Evolutionary conservation across 2,113 vertebrate genomes (phyloP).

Genomic region (Myanophis thanlyinensis): DNA sequence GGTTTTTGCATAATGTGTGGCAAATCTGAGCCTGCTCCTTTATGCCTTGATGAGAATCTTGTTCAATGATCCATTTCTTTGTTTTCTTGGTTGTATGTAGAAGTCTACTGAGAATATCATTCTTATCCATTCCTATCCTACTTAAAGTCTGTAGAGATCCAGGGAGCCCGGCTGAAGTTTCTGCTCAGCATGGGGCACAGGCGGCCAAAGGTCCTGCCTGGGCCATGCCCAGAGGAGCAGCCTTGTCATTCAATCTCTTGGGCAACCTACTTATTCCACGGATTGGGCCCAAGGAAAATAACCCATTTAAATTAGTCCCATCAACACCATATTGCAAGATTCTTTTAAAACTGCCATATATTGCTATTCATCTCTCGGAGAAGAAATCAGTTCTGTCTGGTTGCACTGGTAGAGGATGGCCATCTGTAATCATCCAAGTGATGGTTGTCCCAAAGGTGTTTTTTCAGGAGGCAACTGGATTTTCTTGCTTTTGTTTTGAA

Average conservation of each 20-base stretch:
- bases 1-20: not conserved
- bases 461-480: too few relatives aligned
- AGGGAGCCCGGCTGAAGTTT: not conserved
- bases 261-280: not conserved
- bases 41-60: not conserved
- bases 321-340: not conserved
- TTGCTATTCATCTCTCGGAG: not conserved
- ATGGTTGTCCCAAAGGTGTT: too few relatives aligned
- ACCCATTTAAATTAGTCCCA: fast-evolving
- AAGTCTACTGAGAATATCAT: not conserved
- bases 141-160: not conserved
- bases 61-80: not conserved
- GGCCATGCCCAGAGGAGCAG: not conserved
- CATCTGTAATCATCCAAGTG: too few relatives aligned
- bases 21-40: not conserved
- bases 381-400: not conserved
- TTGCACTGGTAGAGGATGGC: too few relatives aligned
- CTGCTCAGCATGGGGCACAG: not conserved
- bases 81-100: not conserved
- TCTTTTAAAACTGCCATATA: not conserved
- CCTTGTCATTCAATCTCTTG: not conserved
- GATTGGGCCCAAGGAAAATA: not conserved
- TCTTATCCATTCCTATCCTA: not conserved
- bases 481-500: too few relatives aligned
- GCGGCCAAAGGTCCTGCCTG: not conserved